These are phyloP conservation scores for Spodoptera frugiperda DNA, from an alignment of 1,140 invertebrate species.

Conservation along the genomic window DNA sequence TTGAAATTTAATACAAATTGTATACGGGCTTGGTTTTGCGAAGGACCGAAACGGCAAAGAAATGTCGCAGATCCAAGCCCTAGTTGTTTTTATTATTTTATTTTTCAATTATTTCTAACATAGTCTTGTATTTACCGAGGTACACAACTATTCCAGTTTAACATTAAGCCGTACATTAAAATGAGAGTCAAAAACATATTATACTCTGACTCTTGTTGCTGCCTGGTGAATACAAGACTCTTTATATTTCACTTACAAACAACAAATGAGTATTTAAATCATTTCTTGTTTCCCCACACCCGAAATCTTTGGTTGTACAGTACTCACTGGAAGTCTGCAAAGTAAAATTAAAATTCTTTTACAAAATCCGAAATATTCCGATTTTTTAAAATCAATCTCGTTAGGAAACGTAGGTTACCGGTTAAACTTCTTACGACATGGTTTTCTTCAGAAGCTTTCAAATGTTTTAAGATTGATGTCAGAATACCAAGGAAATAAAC, in stretches of 20 bases:
- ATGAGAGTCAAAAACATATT: background rate
- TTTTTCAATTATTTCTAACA: conserved; percentile 42
- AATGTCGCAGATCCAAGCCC: conserved; percentile 18
- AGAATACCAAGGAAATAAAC: conserved; percentile 50
- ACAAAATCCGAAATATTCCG: background rate
- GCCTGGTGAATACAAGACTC: conserved; percentile 10
- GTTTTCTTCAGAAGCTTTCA: conserved; percentile 74
- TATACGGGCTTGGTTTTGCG: conserved; percentile 30
- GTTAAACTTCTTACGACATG: conserved; percentile 57
- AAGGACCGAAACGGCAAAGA: background rate
- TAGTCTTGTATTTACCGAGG: conserved; percentile 8
- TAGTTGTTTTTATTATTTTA: conserved; percentile 13
- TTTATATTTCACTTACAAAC: conserved; percentile 18
- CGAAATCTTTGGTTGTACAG: conserved; percentile 6
- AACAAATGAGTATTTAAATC: conserved; percentile 35
- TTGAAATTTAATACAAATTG: conserved; percentile 35
- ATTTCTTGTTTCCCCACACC: conserved; percentile 18
- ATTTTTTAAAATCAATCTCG: conserved; percentile 27
- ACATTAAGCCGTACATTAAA: background rate
- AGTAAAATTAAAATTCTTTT: conserved; percentile 33
- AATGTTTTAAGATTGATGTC: conserved; percentile 69
- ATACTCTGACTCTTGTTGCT: background rate
- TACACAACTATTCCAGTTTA: background rate
- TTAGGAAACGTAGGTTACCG: conserved; percentile 27
- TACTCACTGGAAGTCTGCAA: conserved; percentile 20